Percentiles rank a stretch among this genome's conserved stretches.
Conservation (phyloP, 2,888 invertebrate species). For the Tortrix viridana region DNA sequence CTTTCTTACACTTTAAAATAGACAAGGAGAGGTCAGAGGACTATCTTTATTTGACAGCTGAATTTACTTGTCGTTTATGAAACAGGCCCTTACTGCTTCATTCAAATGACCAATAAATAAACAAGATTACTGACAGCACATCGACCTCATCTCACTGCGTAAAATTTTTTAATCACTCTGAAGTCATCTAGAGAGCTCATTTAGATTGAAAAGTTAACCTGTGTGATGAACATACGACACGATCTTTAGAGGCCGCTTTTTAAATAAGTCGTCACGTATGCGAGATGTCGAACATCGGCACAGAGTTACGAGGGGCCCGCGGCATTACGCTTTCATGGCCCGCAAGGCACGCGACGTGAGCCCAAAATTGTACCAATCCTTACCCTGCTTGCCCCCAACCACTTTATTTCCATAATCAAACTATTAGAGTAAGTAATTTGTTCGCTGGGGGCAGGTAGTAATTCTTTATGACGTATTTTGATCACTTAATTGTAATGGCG, state of each 20-base stretch:
- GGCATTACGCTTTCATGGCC: conserved; percentile 64
- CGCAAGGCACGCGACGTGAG: conserved; percentile 54
- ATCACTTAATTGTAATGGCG: conserved; percentile 13
- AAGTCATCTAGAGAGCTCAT: too few species aligned
- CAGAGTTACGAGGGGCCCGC: conserved; percentile 56
- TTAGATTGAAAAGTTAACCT: conserved; percentile 4
- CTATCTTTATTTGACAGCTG: too few species aligned
- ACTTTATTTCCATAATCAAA: conserved; percentile 24
- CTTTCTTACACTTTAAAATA: too few species aligned
- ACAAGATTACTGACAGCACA: too few species aligned
- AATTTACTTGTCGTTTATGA: too few species aligned
- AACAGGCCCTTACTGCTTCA: too few species aligned
- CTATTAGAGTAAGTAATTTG: conserved; percentile 18
- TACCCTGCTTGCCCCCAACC: conserved; percentile 36
- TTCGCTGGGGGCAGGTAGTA: not conserved
- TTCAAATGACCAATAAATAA: too few species aligned
- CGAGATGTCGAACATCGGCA: conserved; percentile 55
- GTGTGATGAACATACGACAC: conserved; percentile 5
- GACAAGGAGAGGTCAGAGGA: too few species aligned
- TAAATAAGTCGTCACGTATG: conserved; percentile 39
- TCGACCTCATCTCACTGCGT: too few species aligned
- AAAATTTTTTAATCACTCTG: too few species aligned
- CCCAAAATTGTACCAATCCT: conserved; percentile 62
- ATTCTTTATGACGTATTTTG: conserved; percentile 8
- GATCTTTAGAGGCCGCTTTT: not conserved